These are phyloP conservation scores for Poecilia velifera DNA, from an alignment of 2,797 vertebrate genomes.

Conservation along the genomic window DNA sequence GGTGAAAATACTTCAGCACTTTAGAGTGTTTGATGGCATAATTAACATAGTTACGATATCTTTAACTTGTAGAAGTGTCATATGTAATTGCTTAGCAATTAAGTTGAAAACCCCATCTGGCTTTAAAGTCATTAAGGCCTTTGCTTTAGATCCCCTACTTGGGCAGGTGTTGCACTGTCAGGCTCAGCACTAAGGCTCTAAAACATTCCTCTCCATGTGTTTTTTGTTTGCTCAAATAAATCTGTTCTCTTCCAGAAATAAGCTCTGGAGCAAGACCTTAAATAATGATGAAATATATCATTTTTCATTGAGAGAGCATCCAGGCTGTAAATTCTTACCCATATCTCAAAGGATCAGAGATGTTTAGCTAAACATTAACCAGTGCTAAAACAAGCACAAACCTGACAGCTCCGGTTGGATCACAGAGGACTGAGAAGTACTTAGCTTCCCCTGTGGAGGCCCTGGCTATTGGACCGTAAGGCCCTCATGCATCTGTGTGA, in stretches of 20 bases:
- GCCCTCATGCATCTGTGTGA: constrained; percentile 46
- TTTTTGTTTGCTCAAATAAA: background rate
- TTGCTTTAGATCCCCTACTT: background rate
- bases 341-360: constrained; percentile 26
- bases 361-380: constrained; percentile 30
- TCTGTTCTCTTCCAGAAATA: constrained; percentile 6
- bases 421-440: constrained; percentile 45
- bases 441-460: constrained; percentile 35
- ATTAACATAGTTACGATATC: background rate
- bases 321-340: constrained; percentile 19
- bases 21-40: background rate
- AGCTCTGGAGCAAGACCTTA: constrained; percentile 3
- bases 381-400: constrained; percentile 33
- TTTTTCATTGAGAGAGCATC: constrained; percentile 24
- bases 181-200: background rate
- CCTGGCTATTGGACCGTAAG: constrained; percentile 33
- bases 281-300: constrained; percentile 20
- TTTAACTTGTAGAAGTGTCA: background rate
- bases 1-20: background rate
- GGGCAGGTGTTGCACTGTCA: background rate
- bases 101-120: background rate
- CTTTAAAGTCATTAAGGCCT: constrained; percentile 4
- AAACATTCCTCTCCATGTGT: background rate
- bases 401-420: constrained; percentile 42
- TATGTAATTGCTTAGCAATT: background rate